Conservation (phyloP, 1,140 invertebrate genomes). For the Pogonus chalceus region DNA sequence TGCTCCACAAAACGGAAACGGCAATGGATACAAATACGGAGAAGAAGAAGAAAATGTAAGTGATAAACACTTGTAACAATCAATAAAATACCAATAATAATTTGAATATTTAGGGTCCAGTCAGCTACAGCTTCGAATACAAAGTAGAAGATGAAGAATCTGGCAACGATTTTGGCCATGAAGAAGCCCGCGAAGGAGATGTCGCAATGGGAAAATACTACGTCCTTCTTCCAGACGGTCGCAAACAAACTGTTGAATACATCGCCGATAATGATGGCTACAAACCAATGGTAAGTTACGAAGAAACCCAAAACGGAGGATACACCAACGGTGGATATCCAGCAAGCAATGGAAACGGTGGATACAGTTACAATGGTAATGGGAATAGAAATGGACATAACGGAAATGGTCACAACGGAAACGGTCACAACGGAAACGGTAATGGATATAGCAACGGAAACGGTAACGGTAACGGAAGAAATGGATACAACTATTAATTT, state of each 20-base stretch:
- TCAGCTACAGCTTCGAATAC: slow-evolving; percentile 59
- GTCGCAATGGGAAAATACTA: slow-evolving; percentile 52
- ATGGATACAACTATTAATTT: too few relatives aligned
- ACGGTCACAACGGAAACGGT: neutral
- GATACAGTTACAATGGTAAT: slow-evolving; percentile 18
- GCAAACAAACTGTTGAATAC: slow-evolving; percentile 59
- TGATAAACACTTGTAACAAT: neutral
- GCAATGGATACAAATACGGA: slow-evolving; percentile 21
- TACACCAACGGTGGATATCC: slow-evolving; percentile 22
- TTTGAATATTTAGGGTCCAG: slow-evolving; percentile 35
- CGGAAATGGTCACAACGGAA: too few relatives aligned
- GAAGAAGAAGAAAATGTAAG: neutral
- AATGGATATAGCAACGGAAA: slow-evolving; percentile 11
- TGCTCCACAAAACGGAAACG: slow-evolving; percentile 19
- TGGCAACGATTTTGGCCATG: slow-evolving; percentile 55
- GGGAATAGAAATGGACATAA: slow-evolving; percentile 13
- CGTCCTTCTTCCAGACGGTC: slow-evolving; percentile 58
- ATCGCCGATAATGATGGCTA: slow-evolving; percentile 60
- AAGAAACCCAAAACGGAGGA: slow-evolving; percentile 37
- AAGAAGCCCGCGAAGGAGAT: slow-evolving; percentile 51
- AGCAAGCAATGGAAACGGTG: slow-evolving; percentile 10
- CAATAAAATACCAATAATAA: neutral
- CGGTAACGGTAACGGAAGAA: slow-evolving; percentile 18
- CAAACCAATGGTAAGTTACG: slow-evolving; percentile 57
- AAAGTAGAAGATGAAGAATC: slow-evolving; percentile 51